phyloP scores from a whole-genome alignment of 2,797 vertebrate genomes.

The Microctenopoma steveboyesi region DNA sequence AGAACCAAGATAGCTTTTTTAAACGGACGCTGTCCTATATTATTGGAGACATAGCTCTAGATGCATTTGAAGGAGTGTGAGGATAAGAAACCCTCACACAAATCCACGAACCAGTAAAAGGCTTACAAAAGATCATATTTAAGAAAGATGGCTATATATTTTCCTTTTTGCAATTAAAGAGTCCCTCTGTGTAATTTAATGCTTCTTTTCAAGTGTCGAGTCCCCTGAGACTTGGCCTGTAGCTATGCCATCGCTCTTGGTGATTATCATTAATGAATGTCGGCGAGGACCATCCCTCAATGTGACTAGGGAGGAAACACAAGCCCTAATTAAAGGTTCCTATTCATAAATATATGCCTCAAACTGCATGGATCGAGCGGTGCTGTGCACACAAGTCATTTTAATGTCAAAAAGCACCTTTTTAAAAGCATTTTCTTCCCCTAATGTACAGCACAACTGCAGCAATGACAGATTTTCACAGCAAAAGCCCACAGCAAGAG shows the following conservation, averaged over 20 bases:
- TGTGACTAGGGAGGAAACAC: slow-evolving; percentile 83
- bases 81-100: slow-evolving; percentile 71
- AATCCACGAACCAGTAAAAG: slow-evolving; percentile 77
- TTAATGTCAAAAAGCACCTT: slow-evolving; percentile 79
- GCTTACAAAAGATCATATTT: slow-evolving; percentile 81
- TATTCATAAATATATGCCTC: slow-evolving; percentile 84
- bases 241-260: slow-evolving; percentile 82
- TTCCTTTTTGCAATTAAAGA: slow-evolving; percentile 83
- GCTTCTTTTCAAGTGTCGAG: slow-evolving; percentile 83
- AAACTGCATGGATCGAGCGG: slow-evolving; percentile 68
- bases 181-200: slow-evolving; percentile 84
- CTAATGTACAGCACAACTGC: slow-evolving; percentile 62
- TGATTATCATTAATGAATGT: slow-evolving; percentile 86
- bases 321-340: slow-evolving; percentile 84
- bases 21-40: slow-evolving; percentile 21
- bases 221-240: slow-evolving; percentile 81
- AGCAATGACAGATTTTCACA: slow-evolving; percentile 60
- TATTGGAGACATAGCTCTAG: slow-evolving; percentile 34
- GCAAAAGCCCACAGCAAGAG: slow-evolving; percentile 55
- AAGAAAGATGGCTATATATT: slow-evolving; percentile 81
- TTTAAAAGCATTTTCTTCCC: slow-evolving; percentile 71
- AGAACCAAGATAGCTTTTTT: not conserved
- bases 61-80: slow-evolving; percentile 51
- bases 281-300: slow-evolving; percentile 83
- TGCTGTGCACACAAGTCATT: slow-evolving; percentile 76